Conservation (phyloP, 2,797 vertebrate genomes). For the Cuniculus paca region DNA sequence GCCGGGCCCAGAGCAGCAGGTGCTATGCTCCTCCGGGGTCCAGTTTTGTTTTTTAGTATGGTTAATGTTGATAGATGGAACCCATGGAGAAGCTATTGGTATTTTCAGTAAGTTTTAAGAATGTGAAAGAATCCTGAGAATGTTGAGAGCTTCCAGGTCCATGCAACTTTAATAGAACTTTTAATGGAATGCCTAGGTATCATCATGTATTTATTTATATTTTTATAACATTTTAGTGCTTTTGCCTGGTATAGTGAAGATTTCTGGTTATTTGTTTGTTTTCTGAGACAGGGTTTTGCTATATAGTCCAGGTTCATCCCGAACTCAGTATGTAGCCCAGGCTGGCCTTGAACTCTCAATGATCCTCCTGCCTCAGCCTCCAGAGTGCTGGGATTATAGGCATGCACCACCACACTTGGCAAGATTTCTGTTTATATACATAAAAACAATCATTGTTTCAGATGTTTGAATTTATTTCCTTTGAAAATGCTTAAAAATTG, state of each 20-base stretch:
- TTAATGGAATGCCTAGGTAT: neutral
- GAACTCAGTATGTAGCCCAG: neutral
- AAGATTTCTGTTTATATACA: neutral
- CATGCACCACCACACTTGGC: neutral
- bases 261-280: neutral
- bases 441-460: neutral
- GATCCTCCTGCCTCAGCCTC: neutral
- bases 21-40: too few species aligned
- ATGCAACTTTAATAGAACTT: neutral
- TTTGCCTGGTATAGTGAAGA: neutral
- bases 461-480: neutral
- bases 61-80: neutral
- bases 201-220: neutral
- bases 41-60: neutral
- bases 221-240: neutral
- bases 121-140: neutral
- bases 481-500: neutral
- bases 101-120: neutral
- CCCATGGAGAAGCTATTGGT: neutral
- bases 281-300: neutral
- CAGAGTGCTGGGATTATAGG: neutral
- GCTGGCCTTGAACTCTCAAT: neutral
- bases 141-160: neutral
- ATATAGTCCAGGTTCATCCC: neutral
- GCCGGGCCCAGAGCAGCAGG: too few species aligned